Base-by-base conservation (phyloP, 2,888 invertebrate genomes). In the Agriopis marginaria region DNA sequence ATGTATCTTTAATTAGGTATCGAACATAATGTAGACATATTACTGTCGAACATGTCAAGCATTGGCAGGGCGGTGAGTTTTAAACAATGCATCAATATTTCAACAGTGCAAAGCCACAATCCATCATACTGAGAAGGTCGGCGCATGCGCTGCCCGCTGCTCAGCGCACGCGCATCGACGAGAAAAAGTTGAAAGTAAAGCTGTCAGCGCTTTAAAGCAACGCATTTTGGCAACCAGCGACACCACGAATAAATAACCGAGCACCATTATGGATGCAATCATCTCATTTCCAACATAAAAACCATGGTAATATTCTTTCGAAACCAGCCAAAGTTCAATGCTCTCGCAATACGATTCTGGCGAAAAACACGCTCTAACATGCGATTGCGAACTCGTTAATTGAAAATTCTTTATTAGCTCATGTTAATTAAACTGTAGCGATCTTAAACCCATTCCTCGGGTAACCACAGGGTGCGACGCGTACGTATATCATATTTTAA, bases 321-420 rank as follows among this genome's bases (percentile, higher is more conserved):
- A 78, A 82, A 83, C 81, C 78, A 63, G 51, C 71, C 74, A 75
- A 79, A 82, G 83, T 86, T 83, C 85, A 77, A 79, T 79, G 83
- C 81, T 79, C 85, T 68, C 73, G 72, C 76, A 79, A 73, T 70
- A 50, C 71, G 68, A 74, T 75, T 77, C 75, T 73, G 78, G 78
- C 75, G 77, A 82, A 80, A 81, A 81, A 71, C 76, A 74, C 72
- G 17, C 72, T 71, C 70, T 72, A 79, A 79, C 81, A 79, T 74
- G 79, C 72, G 78, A 75, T 76, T 79, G 74, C 75, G 67, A 61
- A 78, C 77, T 79, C 75, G 75, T 79, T 83, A 84, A 86, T 86
- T 84, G 82, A 82, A 84, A 86, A 82, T 71, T 79, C 83, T 89
- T 84, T 86, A 85, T 86, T 82, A 80, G 74, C 79, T 79, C 75